phyloP scores from a whole-genome alignment of 1,140 invertebrate genomes.

The Diabrotica virgifera region DNA sequence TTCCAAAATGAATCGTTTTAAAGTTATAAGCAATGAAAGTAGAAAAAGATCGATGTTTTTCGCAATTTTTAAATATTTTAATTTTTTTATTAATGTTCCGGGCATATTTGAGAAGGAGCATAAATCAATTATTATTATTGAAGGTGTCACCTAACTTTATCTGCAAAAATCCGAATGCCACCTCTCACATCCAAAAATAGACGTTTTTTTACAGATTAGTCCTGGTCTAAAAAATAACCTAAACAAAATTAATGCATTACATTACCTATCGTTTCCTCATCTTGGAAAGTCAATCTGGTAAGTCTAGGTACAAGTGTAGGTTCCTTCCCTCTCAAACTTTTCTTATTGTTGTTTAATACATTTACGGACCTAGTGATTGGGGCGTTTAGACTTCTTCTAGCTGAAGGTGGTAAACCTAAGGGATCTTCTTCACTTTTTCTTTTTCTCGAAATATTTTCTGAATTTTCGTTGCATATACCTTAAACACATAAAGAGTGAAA shows the following conservation, averaged over 20 bases:
- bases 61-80: too few species aligned
- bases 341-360: slow-evolving; percentile 14
- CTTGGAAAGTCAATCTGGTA: slow-evolving; percentile 59
- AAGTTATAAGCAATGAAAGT: too few species aligned
- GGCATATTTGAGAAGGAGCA: too few species aligned
- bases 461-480: slow-evolving; percentile 78
- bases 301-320: slow-evolving; percentile 63
- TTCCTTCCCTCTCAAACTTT: slow-evolving; percentile 23
- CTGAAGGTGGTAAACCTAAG: slow-evolving; percentile 32
- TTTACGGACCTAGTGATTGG: slow-evolving; percentile 42
- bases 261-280: slow-evolving; percentile 35
- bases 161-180: too few species aligned
- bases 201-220: too few species aligned
- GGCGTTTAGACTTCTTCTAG: slow-evolving; percentile 40
- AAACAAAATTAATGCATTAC: not conserved
- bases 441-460: slow-evolving; percentile 72
- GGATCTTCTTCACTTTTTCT: slow-evolving; percentile 51
- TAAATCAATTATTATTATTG: too few species aligned
- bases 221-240: too few species aligned
- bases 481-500: not conserved
- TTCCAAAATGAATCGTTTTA: too few species aligned
- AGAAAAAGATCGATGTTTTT: too few species aligned
- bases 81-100: too few species aligned
- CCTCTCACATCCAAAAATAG: too few species aligned
- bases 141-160: too few species aligned